Evolutionary conservation across 1,140 invertebrate genomes (phyloP).

Genomic region (Trigoniulus corallinus): DNA sequence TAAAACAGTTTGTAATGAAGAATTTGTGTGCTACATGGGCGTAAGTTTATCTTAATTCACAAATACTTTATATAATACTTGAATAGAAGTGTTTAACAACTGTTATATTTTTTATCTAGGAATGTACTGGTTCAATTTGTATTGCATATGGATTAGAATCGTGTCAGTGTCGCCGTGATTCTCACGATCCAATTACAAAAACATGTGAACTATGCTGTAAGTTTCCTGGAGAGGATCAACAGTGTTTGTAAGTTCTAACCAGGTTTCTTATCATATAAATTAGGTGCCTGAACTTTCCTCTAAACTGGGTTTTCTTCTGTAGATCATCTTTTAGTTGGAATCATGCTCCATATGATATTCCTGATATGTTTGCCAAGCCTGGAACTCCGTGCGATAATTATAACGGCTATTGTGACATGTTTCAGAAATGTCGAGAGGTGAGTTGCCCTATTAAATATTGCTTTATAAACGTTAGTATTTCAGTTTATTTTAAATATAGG

Average conservation of each 20-base stretch:
- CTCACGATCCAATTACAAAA: slow-evolving; percentile 57
- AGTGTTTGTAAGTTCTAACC: slow-evolving; percentile 35
- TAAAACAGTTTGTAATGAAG: slow-evolving; percentile 70
- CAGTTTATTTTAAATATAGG: slow-evolving; percentile 78
- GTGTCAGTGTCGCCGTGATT: slow-evolving; percentile 66
- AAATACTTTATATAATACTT: background rate
- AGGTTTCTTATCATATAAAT: background rate
- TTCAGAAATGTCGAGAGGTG: slow-evolving; percentile 89
- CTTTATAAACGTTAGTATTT: slow-evolving; percentile 98
- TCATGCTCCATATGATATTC: slow-evolving; percentile 66
- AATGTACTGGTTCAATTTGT: slow-evolving; percentile 91
- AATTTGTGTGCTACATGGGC: slow-evolving; percentile 74
- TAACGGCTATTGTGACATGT: slow-evolving; percentile 95
- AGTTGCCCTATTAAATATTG: slow-evolving; percentile 79
- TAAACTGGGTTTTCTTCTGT: slow-evolving; percentile 31
- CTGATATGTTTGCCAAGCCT: slow-evolving; percentile 81
- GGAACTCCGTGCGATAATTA: slow-evolving; percentile 53
- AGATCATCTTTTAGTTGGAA: slow-evolving; percentile 85
- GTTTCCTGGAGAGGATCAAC: slow-evolving; percentile 59
- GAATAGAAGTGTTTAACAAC: too few species aligned
- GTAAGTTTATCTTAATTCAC: slow-evolving; percentile 13
- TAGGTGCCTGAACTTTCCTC: background rate
- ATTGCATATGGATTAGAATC: slow-evolving; percentile 84
- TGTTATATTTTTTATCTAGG: too few species aligned
- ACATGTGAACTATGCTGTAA: slow-evolving; percentile 82